These are phyloP conservation scores for Panagrolaimus sp. DNA, from an alignment of 1,140 invertebrate genomes.

Conservation along the genomic window DNA sequence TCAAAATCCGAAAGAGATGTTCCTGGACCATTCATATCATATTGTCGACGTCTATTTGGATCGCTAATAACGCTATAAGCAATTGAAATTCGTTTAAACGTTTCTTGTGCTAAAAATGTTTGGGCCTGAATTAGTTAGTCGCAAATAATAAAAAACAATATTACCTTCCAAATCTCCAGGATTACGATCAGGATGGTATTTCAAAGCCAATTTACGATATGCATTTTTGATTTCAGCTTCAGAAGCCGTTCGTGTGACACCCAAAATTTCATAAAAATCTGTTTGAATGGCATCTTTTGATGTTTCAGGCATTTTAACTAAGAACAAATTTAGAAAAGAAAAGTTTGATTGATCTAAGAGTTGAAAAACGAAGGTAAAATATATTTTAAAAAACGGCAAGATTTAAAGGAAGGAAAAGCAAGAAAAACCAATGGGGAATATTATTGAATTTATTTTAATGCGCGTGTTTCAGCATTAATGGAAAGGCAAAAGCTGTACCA, in stretches of 20 bases:
- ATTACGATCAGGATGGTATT: conserved; percentile 59
- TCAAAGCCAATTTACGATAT: conserved; percentile 78
- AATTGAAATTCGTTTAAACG: conserved; percentile 54
- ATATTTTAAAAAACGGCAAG: too few species aligned
- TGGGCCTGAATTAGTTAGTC: background rate
- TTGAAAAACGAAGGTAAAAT: too few species aligned
- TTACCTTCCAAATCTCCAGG: conserved; percentile 48
- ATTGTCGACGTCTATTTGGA: conserved; percentile 56
- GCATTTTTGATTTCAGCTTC: conserved; percentile 79
- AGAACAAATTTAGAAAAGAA: too few species aligned
- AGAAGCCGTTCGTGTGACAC: conserved; percentile 68
- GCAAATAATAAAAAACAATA: background rate
- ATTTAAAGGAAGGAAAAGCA: too few species aligned
- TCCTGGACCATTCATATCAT: conserved; percentile 51
- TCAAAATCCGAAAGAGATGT: conserved; percentile 48
- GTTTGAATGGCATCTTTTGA: background rate
- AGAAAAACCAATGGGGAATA: too few species aligned
- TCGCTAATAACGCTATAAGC: conserved; percentile 57
- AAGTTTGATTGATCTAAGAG: too few species aligned
- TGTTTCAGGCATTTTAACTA: background rate
- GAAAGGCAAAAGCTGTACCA: too few species aligned
- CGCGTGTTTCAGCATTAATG: too few species aligned
- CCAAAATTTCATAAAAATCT: conserved; percentile 60
- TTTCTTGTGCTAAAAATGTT: conserved; percentile 50
- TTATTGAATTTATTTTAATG: too few species aligned